Conservation (phyloP, 2,797 vertebrate species). For the Podarcis lilfordi region DNA sequence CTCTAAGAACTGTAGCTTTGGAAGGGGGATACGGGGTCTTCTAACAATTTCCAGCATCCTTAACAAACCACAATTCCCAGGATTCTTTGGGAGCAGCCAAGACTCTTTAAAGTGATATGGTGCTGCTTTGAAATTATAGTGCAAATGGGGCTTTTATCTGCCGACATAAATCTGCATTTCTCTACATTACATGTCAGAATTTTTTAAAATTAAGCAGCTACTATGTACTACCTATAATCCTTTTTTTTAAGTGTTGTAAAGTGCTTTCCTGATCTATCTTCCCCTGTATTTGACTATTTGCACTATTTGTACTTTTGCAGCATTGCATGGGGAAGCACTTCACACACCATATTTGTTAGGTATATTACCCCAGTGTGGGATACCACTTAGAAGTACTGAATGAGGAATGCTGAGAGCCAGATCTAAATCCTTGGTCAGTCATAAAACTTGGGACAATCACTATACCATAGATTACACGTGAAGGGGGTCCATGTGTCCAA, state of each 20-base stretch:
- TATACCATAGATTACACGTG: neutral
- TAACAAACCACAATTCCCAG: too few species aligned
- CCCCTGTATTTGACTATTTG: too few species aligned
- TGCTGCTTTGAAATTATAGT: too few species aligned
- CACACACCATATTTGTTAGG: neutral
- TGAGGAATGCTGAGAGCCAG: neutral
- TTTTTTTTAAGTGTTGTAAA: neutral
- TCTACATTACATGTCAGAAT: too few species aligned
- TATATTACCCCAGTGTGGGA: neutral
- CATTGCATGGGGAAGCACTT: neutral
- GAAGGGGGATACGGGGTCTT: too few species aligned
- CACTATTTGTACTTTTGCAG: neutral
- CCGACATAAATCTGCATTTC: neutral
- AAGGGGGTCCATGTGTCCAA: neutral
- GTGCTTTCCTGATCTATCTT: too few species aligned
- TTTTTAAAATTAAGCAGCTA: too few species aligned
- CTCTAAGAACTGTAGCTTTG: too few species aligned
- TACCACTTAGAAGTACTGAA: too few species aligned
- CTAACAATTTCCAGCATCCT: too few species aligned
- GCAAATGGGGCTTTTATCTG: conserved; percentile 34
- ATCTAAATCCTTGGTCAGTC: neutral
- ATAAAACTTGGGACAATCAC: neutral
- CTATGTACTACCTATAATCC: neutral
- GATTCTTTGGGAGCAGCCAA: too few species aligned
- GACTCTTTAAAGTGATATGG: too few species aligned